phyloP scores from a whole-genome alignment of 2,797 vertebrate species.

The Apogon talboti region DNA sequence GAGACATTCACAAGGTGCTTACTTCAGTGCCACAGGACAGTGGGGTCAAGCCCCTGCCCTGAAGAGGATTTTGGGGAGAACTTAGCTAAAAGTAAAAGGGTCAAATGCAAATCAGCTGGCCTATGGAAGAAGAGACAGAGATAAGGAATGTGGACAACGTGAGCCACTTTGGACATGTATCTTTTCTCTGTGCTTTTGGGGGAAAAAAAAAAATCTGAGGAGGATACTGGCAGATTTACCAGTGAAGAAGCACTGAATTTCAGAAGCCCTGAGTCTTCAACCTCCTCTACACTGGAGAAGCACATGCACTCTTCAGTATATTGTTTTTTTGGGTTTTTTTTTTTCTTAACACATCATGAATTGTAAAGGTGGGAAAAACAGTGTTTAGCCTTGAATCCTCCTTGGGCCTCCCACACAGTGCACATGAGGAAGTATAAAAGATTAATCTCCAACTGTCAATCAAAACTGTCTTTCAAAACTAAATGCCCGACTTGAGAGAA shows the following conservation, averaged over 20 bases:
- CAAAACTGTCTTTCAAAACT: constrained; percentile 26
- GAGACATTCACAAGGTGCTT: constrained; percentile 51
- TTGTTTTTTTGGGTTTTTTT: not conserved
- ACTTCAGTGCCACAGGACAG: constrained; percentile 52
- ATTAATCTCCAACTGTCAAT: constrained; percentile 21
- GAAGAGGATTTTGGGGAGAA: constrained; percentile 39
- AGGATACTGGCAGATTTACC: not conserved
- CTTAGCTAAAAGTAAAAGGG: constrained; percentile 44
- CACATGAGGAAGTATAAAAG: constrained; percentile 24
- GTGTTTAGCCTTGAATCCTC: constrained; percentile 31
- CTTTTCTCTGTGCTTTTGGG: constrained; percentile 18
- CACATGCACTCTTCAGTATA: not conserved
- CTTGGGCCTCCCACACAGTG: constrained; percentile 47
- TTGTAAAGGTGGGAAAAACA: constrained; percentile 14
- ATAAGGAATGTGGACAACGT: constrained; percentile 59
- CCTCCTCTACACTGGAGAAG: not conserved
- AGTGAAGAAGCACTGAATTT: not conserved
- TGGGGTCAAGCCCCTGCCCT: constrained; percentile 62
- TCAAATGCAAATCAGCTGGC: constrained; percentile 66
- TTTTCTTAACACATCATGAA: constrained; percentile 2
- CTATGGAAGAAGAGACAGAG: constrained; percentile 28
- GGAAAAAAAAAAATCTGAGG: constrained; percentile 28
- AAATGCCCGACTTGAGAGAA: not conserved
- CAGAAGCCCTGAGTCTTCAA: not conserved
- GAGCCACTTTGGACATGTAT: constrained; percentile 19